phyloP scores from a whole-genome alignment of 2,888 invertebrate species.

The Drosophila anomalipes region DNA sequence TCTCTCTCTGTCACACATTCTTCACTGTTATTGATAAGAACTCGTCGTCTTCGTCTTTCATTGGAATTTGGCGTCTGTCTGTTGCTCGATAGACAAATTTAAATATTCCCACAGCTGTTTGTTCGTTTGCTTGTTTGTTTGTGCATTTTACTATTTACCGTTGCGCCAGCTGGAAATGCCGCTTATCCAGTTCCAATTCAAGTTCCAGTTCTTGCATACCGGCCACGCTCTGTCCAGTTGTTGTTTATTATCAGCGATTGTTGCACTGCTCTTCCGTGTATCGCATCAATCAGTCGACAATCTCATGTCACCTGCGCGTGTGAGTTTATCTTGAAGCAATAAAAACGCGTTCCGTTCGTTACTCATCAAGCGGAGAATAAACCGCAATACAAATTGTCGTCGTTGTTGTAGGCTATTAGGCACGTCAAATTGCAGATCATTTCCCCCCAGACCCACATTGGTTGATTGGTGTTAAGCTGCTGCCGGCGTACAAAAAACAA shows the following conservation, averaged over 20 bases:
- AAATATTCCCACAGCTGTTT: slow-evolving; percentile 38
- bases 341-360: slow-evolving; percentile 56
- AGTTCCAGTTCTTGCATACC: slow-evolving; percentile 29
- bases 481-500: slow-evolving; percentile 33
- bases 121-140: slow-evolving; percentile 20
- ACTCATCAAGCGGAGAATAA: slow-evolving; percentile 56
- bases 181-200: slow-evolving; percentile 60
- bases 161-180: slow-evolving; percentile 49
- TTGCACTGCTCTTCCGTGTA: slow-evolving; percentile 45
- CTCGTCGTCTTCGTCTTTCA: slow-evolving; percentile 12
- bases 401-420: slow-evolving; percentile 50
- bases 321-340: slow-evolving; percentile 48
- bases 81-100: slow-evolving; percentile 21
- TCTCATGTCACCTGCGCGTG: slow-evolving; percentile 35
- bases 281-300: slow-evolving; percentile 60
- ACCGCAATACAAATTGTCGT: slow-evolving; percentile 56
- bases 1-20: slow-evolving; percentile 12
- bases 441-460: slow-evolving; percentile 53
- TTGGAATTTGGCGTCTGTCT: slow-evolving; percentile 29
- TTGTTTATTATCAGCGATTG: slow-evolving; percentile 53
- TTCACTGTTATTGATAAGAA: slow-evolving; percentile 27
- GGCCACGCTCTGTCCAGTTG: slow-evolving; percentile 3
- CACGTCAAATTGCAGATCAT: slow-evolving; percentile 62
- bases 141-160: slow-evolving; percentile 59
- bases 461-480: slow-evolving; percentile 72